phyloP scores from a whole-genome alignment of 1,140 invertebrate genomes.

The Portunus trituberculatus region DNA sequence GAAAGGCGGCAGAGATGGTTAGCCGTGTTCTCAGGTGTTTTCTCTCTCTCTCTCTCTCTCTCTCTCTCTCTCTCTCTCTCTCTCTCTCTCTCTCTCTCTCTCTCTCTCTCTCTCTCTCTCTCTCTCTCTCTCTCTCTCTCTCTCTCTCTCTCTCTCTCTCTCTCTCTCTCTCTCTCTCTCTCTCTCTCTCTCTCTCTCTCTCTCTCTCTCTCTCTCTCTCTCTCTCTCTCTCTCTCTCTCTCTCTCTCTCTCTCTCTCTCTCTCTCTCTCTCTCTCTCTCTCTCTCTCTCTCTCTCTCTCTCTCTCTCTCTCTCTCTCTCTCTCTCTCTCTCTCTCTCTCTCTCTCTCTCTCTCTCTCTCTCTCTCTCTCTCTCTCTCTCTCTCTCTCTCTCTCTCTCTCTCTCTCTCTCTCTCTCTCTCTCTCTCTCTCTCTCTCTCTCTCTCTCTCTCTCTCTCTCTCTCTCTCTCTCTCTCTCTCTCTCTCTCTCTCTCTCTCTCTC shows the following conservation, averaged over 20 bases:
- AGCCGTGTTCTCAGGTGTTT: background rate
- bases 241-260: too few relatives aligned
- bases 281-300: background rate
- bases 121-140: background rate
- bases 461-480: background rate
- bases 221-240: too few relatives aligned
- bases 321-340: slow-evolving; percentile 29
- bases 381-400: too few relatives aligned
- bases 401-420: too few relatives aligned
- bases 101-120: background rate
- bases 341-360: slow-evolving; percentile 24
- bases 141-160: background rate
- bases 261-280: background rate
- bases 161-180: slow-evolving; percentile 29
- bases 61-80: too few relatives aligned
- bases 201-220: background rate
- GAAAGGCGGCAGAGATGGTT: too few relatives aligned
- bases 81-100: too few relatives aligned
- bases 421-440: background rate
- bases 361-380: background rate
- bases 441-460: background rate
- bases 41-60: background rate
- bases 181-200: slow-evolving; percentile 24
- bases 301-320: background rate
- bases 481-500: slow-evolving; percentile 29